phyloP scores from a whole-genome alignment of 2,888 invertebrate genomes.

The Liopterus haemorrhoidalis region DNA sequence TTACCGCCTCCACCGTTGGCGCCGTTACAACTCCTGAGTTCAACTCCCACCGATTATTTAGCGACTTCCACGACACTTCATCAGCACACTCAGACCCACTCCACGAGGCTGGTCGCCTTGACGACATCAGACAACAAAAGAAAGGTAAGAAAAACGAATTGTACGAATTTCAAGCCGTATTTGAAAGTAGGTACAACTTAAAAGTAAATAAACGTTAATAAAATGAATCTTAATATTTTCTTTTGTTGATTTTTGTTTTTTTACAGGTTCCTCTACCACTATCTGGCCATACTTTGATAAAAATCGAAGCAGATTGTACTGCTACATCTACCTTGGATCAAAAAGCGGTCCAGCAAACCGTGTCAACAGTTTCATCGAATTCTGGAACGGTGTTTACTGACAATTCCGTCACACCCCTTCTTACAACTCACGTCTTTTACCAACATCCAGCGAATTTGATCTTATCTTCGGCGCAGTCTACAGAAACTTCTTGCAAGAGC shows the following conservation, averaged over 20 bases:
- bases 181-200: no score
- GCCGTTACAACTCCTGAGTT: slow-evolving; percentile 57
- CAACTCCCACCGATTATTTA: slow-evolving; percentile 51
- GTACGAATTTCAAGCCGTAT: slow-evolving; percentile 36
- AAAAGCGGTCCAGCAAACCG: slow-evolving; percentile 43
- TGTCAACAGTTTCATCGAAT: slow-evolving; percentile 41
- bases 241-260: no score
- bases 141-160: slow-evolving; percentile 45
- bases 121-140: slow-evolving; percentile 49
- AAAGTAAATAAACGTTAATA: no score
- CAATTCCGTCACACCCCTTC: slow-evolving; percentile 49
- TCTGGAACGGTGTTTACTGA: slow-evolving; percentile 46
- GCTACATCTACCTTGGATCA: slow-evolving; percentile 40
- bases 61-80: slow-evolving; percentile 59
- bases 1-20: slow-evolving; percentile 58
- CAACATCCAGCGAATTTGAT: slow-evolving; percentile 44
- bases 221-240: no score
- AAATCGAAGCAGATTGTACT: slow-evolving; percentile 62
- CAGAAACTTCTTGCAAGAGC: slow-evolving; percentile 40
- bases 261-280: slow-evolving; percentile 40
- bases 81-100: slow-evolving; percentile 62
- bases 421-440: slow-evolving; percentile 54
- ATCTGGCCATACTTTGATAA: slow-evolving; percentile 54
- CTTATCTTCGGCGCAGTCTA: slow-evolving; percentile 38
- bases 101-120: slow-evolving; percentile 60